These are phyloP conservation scores for Nemopilema nomurai DNA, from an alignment of 30 jellyfish, hydroid and myxozoan species.

Conservation along the genomic window DNA sequence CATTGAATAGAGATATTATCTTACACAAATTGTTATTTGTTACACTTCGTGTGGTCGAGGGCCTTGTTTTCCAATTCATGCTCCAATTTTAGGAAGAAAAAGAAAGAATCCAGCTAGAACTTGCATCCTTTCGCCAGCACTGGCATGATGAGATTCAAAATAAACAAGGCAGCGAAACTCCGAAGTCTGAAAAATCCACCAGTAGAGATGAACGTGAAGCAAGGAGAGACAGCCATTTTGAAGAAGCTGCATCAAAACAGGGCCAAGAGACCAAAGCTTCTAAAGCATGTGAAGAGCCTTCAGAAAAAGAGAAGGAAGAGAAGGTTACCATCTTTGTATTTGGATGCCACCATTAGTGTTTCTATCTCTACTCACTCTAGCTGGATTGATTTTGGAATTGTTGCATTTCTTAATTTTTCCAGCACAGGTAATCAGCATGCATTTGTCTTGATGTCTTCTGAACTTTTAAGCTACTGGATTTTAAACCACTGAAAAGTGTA, in stretches of 20 bases:
- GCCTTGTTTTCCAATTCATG: not conserved
- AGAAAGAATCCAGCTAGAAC: slow-evolving; percentile 41
- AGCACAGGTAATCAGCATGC: too few relatives aligned
- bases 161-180: slow-evolving; percentile 14
- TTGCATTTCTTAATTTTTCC: too few relatives aligned
- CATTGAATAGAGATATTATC: not conserved
- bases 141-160: slow-evolving; percentile 89
- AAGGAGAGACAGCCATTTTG: not conserved
- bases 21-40: too few relatives aligned
- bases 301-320: slow-evolving; percentile 54
- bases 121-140: slow-evolving; percentile 93
- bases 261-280: not conserved
- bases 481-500: not conserved
- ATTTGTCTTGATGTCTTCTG: too few relatives aligned
- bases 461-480: not conserved
- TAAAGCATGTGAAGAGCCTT: not conserved
- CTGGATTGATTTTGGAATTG: too few relatives aligned
- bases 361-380: too few relatives aligned
- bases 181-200: not conserved
- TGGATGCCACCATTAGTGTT: too few relatives aligned
- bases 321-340: slow-evolving; percentile 15
- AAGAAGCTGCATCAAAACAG: not conserved
- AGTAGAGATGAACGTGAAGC: not conserved
- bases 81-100: slow-evolving; percentile 19
- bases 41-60: too few relatives aligned